These are phyloP conservation scores for Chironomus striatipennis DNA, from an alignment of 1,140 invertebrate genomes.

Conservation along the genomic window DNA sequence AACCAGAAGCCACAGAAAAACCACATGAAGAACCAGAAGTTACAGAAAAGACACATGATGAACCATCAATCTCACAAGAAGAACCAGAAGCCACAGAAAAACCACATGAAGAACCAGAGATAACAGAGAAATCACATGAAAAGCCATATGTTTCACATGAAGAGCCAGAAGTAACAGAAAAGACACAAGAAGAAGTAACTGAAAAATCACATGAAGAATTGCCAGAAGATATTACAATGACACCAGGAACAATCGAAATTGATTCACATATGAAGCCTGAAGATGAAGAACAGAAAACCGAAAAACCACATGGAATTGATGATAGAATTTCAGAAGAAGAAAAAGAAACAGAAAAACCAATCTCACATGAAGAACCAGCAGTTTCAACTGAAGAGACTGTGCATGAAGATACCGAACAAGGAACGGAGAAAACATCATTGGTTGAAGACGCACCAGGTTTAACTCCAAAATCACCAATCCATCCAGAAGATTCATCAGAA, in stretches of 20 bases:
- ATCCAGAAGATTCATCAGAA: background rate
- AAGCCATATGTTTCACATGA: slow-evolving; percentile 25
- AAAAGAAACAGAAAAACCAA: slow-evolving; percentile 21
- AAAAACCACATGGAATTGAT: background rate
- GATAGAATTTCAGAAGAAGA: slow-evolving; percentile 21
- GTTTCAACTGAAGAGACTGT: slow-evolving; percentile 11
- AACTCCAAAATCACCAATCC: background rate
- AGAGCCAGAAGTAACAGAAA: background rate
- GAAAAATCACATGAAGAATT: too few species aligned
- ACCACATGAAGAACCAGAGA: too few species aligned
- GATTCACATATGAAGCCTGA: slow-evolving; percentile 20
- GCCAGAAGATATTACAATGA: background rate
- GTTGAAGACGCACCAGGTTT: background rate
- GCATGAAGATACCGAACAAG: background rate
- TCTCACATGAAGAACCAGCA: slow-evolving; percentile 25
- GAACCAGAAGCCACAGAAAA: too few species aligned
- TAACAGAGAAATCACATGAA: slow-evolving; percentile 26
- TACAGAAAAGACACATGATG: too few species aligned
- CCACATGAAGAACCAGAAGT: too few species aligned
- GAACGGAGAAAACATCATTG: background rate
- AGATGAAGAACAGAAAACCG: background rate
- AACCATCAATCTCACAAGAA: background rate
- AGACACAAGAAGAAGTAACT: too few species aligned
- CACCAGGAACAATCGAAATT: background rate
- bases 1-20: background rate